phyloP scores from a whole-genome alignment of 2,113 vertebrate genomes.

The Aramus guarauna region DNA sequence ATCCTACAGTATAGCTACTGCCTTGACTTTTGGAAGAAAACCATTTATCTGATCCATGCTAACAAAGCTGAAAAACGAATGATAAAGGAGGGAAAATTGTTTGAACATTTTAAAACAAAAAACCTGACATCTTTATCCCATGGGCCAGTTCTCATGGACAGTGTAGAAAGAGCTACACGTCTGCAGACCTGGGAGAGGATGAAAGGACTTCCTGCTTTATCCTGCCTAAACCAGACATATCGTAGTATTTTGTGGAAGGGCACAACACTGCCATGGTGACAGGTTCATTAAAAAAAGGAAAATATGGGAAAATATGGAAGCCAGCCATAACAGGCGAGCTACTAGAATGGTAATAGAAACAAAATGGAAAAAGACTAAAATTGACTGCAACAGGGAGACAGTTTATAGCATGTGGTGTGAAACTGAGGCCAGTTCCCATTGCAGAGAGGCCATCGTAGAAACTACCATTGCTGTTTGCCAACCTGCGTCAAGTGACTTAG shows the following conservation, averaged over 20 bases:
- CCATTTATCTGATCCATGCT: neutral
- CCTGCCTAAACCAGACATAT: neutral
- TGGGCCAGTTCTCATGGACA: neutral
- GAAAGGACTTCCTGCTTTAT: neutral
- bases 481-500: neutral
- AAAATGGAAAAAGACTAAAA: neutral
- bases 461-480: neutral
- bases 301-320: neutral
- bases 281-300: neutral
- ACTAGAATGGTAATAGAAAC: neutral
- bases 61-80: neutral
- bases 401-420: neutral
- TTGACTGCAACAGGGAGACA: neutral
- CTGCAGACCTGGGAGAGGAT: neutral
- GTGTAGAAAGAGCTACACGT: neutral
- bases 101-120: neutral
- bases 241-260: neutral
- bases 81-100: neutral
- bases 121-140: neutral
- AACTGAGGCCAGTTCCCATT: neutral
- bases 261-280: neutral
- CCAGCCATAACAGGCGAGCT: neutral
- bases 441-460: neutral
- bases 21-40: neutral
- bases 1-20: neutral